phyloP scores from a whole-genome alignment of 2,888 invertebrate genomes.

The Escarpia spicata region DNA sequence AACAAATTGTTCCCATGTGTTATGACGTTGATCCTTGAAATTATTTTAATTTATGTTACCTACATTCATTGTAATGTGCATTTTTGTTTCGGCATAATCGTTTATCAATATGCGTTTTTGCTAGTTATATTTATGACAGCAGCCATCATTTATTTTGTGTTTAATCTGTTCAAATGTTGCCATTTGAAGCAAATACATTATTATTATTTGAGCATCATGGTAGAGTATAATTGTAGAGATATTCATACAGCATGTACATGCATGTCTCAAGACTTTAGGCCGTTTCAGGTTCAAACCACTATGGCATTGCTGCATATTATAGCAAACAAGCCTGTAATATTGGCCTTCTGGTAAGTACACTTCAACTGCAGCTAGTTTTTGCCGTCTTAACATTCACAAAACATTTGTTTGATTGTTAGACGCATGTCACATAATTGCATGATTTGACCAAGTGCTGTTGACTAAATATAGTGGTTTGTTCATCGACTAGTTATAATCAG shows the following conservation, averaged over 20 bases:
- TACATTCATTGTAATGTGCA: background rate
- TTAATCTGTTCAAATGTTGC: too few species aligned
- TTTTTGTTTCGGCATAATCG: background rate
- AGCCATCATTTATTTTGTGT: background rate
- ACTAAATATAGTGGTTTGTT: too few species aligned
- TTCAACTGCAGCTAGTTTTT: background rate
- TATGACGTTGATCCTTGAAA: background rate
- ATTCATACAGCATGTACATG: too few species aligned
- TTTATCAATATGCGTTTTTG: background rate
- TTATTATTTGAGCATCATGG: too few species aligned
- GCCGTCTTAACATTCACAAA: too few species aligned
- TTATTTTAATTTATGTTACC: background rate
- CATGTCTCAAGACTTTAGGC: background rate
- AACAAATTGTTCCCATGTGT: background rate
- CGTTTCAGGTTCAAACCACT: slow-evolving; percentile 58
- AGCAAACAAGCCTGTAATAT: slow-evolving; percentile 41
- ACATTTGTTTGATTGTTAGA: too few species aligned
- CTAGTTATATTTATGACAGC: background rate
- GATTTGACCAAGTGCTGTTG: too few species aligned
- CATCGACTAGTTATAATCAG: too few species aligned
- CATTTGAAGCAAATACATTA: too few species aligned
- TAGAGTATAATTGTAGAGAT: too few species aligned
- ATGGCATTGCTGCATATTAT: slow-evolving; percentile 52
- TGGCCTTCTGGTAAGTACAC: slow-evolving; percentile 45
- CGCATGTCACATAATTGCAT: too few species aligned